These are phyloP conservation scores for Chorisops tibialis DNA, from an alignment of 2,888 invertebrate genomes.

Conservation along the genomic window DNA sequence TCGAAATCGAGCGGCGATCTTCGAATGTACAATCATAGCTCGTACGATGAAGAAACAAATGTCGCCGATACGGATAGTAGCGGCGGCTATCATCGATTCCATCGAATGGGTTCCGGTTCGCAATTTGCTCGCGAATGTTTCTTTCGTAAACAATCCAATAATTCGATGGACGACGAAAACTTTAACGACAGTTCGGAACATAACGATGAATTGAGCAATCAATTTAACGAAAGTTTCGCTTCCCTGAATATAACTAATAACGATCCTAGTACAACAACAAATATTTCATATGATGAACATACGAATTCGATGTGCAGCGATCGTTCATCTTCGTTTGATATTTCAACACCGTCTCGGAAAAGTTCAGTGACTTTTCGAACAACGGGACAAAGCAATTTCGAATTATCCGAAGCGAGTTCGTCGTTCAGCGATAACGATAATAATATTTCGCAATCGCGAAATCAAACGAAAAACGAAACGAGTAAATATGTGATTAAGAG, in stretches of 20 bases:
- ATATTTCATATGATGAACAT: constrained; percentile 32
- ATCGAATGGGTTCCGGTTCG: constrained; percentile 49
- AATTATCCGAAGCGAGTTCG: constrained; percentile 20
- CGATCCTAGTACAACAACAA: constrained; percentile 7
- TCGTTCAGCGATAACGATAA: constrained; percentile 12
- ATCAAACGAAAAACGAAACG: neutral
- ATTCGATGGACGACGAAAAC: constrained; percentile 36
- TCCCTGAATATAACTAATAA: constrained; percentile 27
- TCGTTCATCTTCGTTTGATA: constrained; percentile 41
- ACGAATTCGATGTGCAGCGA: constrained; percentile 43
- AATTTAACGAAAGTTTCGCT: constrained; percentile 33
- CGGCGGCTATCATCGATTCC: constrained; percentile 41
- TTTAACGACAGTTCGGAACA: constrained; percentile 25
- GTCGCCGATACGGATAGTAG: constrained; percentile 32
- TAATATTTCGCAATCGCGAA: neutral
- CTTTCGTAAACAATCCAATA: constrained; percentile 43
- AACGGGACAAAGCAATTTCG: neutral
- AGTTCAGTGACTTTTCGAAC: constrained; percentile 48
- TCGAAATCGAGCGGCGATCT: constrained; percentile 51
- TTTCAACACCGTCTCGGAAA: constrained; percentile 44
- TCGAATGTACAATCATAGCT: constrained; percentile 43
- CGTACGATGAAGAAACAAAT: constrained; percentile 34
- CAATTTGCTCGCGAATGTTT: constrained; percentile 51
- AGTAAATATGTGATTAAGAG: constrained; percentile 28
- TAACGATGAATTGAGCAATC: constrained; percentile 3